Base-by-base conservation (phyloP, 2,797 vertebrate species). In the Spheniscus humboldti region DNA sequence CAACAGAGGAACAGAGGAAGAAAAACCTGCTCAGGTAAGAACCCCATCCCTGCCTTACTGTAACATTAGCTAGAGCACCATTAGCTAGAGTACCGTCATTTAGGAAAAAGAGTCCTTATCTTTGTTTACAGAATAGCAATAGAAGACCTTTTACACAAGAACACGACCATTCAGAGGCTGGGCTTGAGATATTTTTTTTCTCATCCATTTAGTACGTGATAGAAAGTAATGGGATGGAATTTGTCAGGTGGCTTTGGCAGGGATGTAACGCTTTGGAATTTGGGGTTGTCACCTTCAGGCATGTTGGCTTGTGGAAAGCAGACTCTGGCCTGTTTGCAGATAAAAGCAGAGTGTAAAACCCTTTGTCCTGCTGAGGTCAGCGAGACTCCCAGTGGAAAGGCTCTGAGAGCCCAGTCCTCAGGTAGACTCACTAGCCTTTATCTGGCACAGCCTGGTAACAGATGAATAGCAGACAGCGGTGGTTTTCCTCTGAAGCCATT, bases 21-120 rank as follows among this genome's bases (percentile, higher is more conserved):
- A 90, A 91, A 96, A 94, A 72, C 87, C 85, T 90, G 77, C 59
- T 92, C 24, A 4, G 3, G 23, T 81, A 73, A 75, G 47, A 64
- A 84, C 86, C 50, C n/a, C 57, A 41, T 71, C 87, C 64, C 35
- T 43, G 35, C 75, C 75, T 76, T 92, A 59, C 79, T 4, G 2
- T 66, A 92, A 43, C n/a, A 22, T 64, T 88, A 31, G 16, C 30
- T 80, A 55, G 64, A 68, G 69, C 45, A 73, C 52, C 60, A 82
- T 89, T 77, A 95, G 60, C 67, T 93, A 57, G 55, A 90, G 57
- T 72, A 77, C 73, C 2, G 10, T 37, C 76, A 56, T 86, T 86
- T 72, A 69, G 67, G 52, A 55, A 62, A 73, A 76, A 80, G 89
- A 84, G 45, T 73, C 88, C 79, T 94, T 95, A 90, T 95, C 94